A percentile compares a stretch with the other conserved stretches of the same genome.
These are phyloP conservation scores for Pseudomyrmex gracilis DNA, from an alignment of 1,140 invertebrate genomes.

Conservation along the genomic window DNA sequence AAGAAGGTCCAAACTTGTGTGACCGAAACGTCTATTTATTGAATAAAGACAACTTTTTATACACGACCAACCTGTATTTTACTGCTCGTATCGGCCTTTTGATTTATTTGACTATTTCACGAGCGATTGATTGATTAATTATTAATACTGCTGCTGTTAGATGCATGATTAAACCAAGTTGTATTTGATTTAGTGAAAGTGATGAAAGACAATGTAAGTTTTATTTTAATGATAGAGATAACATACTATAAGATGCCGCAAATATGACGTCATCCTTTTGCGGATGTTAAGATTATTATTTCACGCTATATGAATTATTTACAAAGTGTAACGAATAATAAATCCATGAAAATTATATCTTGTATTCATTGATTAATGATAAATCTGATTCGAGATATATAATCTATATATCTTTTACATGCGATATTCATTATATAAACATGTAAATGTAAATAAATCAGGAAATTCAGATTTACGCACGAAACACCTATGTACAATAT, in stretches of 20 bases:
- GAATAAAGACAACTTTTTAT: too few species aligned
- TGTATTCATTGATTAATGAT: too few species aligned
- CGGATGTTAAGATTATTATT: too few species aligned
- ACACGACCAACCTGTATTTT: too few species aligned
- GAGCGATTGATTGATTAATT: too few species aligned
- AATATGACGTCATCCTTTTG: too few species aligned
- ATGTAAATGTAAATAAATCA: neutral
- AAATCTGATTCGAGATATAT: neutral
- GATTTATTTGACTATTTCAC: too few species aligned
- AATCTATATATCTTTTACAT: neutral
- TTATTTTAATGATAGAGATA: conserved; percentile 9
- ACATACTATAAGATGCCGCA: neutral
- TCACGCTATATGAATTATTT: conserved; percentile 11
- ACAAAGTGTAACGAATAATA: neutral
- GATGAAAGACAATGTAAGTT: conserved; percentile 6
- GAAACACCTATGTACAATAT: neutral
- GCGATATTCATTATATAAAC: neutral
- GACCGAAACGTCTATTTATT: too few species aligned
- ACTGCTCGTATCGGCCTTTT: too few species aligned
- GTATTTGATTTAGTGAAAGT: neutral
- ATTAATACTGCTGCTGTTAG: neutral
- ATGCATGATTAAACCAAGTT: neutral
- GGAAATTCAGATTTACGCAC: neutral
- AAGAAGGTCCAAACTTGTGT: too few species aligned
- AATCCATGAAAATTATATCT: neutral